Conservation (phyloP, 2,797 vertebrate species). For the Mionectes olivaceus region DNA sequence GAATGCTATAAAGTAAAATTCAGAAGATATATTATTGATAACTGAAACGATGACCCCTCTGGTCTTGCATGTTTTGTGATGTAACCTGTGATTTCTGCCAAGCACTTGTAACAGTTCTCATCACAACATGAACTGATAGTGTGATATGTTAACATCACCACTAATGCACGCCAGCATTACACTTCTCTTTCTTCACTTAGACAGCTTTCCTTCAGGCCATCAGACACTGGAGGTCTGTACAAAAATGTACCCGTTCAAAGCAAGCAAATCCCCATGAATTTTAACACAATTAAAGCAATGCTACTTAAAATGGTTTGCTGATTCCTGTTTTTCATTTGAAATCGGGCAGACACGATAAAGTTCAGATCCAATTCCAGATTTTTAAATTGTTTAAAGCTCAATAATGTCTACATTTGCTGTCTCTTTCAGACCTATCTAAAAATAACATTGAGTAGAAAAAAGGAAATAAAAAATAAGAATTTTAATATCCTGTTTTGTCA, state of each 20-base stretch:
- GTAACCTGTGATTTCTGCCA: conserved; percentile 65
- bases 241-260: conserved; percentile 32
- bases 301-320: background rate
- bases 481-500: conserved; percentile 48
- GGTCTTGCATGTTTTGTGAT: conserved; percentile 52
- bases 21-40: conserved; percentile 52
- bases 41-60: conserved; percentile 29
- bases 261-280: background rate
- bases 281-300: background rate
- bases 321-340: background rate
- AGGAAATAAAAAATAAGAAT: conserved; percentile 39
- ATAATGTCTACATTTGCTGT: background rate
- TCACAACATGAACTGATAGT: conserved; percentile 67
- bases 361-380: background rate
- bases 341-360: background rate
- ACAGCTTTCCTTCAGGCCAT: conserved; percentile 64
- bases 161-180: conserved; percentile 57
- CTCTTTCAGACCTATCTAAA: conserved; percentile 3
- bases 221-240: conserved; percentile 41
- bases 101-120: conserved; percentile 62
- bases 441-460: conserved; percentile 26
- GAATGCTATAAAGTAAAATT: conserved; percentile 22
- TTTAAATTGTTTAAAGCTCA: background rate
- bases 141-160: conserved; percentile 63
- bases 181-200: conserved; percentile 42